These are phyloP conservation scores for Corvus moneduloides DNA, from an alignment of 2,113 vertebrate genomes.

Conservation along the genomic window DNA sequence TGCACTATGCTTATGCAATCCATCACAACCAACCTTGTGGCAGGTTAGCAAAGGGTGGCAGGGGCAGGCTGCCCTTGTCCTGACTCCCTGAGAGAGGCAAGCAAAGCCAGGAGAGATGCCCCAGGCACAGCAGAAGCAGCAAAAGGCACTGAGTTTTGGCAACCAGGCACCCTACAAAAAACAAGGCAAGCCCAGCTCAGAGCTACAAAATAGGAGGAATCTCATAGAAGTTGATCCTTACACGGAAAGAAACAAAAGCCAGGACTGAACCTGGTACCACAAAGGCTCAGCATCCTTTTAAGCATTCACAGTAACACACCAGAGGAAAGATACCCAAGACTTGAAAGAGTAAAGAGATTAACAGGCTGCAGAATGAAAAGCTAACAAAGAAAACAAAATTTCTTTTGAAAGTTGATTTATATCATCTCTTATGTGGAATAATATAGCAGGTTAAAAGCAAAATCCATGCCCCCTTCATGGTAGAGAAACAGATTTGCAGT, in stretches of 20 bases:
- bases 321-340: neutral
- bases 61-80: neutral
- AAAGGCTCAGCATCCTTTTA: neutral
- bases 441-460: neutral
- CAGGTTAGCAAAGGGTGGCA: neutral
- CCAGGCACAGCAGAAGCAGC: neutral
- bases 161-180: neutral
- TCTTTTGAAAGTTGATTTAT: neutral
- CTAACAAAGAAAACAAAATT: neutral
- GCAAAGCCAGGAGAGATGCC: neutral
- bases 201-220: neutral
- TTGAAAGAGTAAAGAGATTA: neutral
- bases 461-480: neutral
- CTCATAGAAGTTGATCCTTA: rapidly evolving
- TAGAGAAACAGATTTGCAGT: neutral
- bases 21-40: neutral
- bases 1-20: neutral
- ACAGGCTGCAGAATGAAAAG: neutral
- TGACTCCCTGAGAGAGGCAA: neutral
- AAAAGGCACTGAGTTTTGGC: neutral
- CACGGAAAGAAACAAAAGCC: neutral
- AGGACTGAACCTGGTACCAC: neutral
- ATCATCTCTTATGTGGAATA: neutral
- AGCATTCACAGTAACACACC: neutral
- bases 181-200: neutral